phyloP scores from a whole-genome alignment of 2,113 vertebrate species.

The Etia nguti region DNA sequence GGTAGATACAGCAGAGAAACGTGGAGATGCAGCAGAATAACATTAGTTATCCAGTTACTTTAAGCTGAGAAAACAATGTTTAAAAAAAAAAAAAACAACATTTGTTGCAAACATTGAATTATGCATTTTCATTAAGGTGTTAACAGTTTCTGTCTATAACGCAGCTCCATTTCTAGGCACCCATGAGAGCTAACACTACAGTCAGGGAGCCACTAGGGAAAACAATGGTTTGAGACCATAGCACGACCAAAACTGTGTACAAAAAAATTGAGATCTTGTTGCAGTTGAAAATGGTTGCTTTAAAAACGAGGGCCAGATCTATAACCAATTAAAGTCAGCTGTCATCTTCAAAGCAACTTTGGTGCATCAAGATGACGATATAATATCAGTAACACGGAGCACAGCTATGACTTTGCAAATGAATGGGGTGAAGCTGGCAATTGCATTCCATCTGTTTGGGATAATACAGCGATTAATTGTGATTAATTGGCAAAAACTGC shows the following conservation, averaged over 20 bases:
- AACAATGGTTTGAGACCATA: background rate
- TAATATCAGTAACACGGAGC: background rate
- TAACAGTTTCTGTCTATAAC: background rate
- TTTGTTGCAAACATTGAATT: background rate
- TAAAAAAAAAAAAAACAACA: background rate
- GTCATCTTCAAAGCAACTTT: background rate
- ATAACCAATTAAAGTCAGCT: background rate
- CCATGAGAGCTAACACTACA: background rate
- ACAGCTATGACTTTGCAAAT: background rate
- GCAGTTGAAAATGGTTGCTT: background rate
- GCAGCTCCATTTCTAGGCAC: background rate
- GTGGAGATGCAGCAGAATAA: background rate
- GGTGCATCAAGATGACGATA: background rate
- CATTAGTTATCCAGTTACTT: background rate
- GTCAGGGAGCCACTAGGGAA: background rate
- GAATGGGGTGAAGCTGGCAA: background rate
- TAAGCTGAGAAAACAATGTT: background rate
- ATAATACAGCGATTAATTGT: background rate
- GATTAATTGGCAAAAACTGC: background rate
- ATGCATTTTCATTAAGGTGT: background rate
- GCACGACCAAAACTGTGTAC: no score
- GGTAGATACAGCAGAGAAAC: background rate
- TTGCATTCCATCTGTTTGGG: background rate
- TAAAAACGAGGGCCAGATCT: fast-evolving
- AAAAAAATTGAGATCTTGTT: background rate